These are phyloP conservation scores for Sesia bembeciformis DNA, from an alignment of 2,888 invertebrate species.

Conservation along the genomic window DNA sequence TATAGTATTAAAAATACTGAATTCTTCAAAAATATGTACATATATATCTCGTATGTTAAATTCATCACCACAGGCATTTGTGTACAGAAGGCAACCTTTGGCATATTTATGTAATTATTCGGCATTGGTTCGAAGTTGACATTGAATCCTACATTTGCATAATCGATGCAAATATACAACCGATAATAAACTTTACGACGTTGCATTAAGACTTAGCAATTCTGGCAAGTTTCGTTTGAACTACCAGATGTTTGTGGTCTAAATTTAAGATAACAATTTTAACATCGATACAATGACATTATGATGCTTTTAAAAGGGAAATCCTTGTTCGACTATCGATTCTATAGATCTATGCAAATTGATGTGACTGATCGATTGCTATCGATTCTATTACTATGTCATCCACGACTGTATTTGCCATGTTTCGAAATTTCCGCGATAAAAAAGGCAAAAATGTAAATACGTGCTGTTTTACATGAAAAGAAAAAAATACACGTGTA, in stretches of 20 bases:
- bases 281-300: neutral
- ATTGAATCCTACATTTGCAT: constrained; percentile 18
- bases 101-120: constrained; percentile 20
- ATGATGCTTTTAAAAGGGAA: neutral
- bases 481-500: too few species aligned
- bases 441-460: neutral
- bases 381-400: neutral
- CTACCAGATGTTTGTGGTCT: neutral
- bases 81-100: constrained; percentile 17
- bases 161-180: neutral
- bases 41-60: too few species aligned
- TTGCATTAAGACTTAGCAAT: neutral
- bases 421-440: neutral
- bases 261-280: neutral
- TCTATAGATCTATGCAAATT: neutral
- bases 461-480: too few species aligned
- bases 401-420: neutral
- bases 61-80: too few species aligned
- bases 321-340: neutral
- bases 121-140: constrained; percentile 16
- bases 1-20: too few species aligned
- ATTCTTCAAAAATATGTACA: too few species aligned
- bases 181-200: neutral
- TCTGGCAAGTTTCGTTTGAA: neutral
- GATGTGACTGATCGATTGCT: neutral